Conservation (phyloP, 2,113 vertebrate species). For the Serinus canaria region DNA sequence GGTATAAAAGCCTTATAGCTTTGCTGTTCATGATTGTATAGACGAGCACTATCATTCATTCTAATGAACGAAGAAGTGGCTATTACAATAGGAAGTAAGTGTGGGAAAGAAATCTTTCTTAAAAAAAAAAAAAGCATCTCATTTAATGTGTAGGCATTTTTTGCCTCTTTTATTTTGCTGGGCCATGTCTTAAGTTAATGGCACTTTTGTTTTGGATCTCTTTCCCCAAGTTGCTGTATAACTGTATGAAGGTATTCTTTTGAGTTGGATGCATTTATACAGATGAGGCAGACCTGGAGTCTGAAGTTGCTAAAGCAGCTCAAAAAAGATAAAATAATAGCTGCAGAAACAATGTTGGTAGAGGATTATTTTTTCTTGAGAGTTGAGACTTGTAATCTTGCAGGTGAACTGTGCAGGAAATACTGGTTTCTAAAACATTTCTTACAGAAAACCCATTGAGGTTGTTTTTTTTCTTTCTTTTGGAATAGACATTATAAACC, state of each 20-base stretch:
- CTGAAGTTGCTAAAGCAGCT: conserved; percentile 78
- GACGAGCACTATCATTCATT: conserved; percentile 71
- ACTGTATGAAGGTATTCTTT: conserved; percentile 74
- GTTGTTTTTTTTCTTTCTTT: conserved; percentile 49
- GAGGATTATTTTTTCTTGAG: conserved; percentile 75
- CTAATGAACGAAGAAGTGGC: conserved; percentile 67
- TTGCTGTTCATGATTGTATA: conserved; percentile 72
- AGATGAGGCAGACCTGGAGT: conserved; percentile 76
- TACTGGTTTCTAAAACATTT: conserved; percentile 86
- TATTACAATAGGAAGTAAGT: conserved; percentile 55
- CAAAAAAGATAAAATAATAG: conserved; percentile 69
- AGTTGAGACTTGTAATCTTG: conserved; percentile 76
- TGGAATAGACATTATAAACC: conserved; percentile 67
- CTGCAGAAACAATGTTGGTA: conserved; percentile 76
- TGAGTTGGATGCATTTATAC: conserved; percentile 65
- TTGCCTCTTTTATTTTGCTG: conserved; percentile 76
- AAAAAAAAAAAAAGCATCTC: conserved; percentile 73
- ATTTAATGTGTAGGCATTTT: conserved; percentile 82
- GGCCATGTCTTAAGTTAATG: conserved; percentile 86
- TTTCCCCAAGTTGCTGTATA: conserved; percentile 87
- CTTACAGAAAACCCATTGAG: conserved; percentile 55
- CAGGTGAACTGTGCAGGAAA: conserved; percentile 84
- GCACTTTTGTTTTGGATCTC: conserved; percentile 84
- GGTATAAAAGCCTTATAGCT: conserved; percentile 77
- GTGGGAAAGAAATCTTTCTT: conserved; percentile 75